Base-by-base conservation (phyloP, 2,888 invertebrate genomes). In the Ornithoptera alexandrae region DNA sequence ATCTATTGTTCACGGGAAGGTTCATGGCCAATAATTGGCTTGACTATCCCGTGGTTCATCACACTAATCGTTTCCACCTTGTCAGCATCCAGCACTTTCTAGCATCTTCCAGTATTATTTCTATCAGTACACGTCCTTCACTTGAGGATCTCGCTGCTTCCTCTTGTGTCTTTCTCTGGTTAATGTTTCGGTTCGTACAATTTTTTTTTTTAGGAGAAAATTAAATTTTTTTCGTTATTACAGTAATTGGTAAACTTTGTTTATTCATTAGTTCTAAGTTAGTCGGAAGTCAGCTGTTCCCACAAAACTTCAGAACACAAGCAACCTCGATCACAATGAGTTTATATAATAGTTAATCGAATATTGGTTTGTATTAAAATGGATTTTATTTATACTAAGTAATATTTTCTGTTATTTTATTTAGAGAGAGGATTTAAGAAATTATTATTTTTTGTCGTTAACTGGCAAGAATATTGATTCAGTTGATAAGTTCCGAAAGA, bases 211-310 rank as follows among this genome's bases (percentile, higher is more conserved):
- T 30, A 30, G n/a, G n/a, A 22, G n/a, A 24, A 58, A 57, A 20
- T 57, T 57, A 2, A 6, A n/a, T 20, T 57, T 57, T 3, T 22
- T 20, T 20, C 4, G 18, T 20, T n/a, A 20, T 10, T 10, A 22
- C n/a, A 10, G 15, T 57, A 20, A 57, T 57, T n/a, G 20, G 10
- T 10, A n/a, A 53, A 57, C 57, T 57, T n/a, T 57, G 57, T 57
- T 57, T 20, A 57, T n/a, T 69, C 30, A 61, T 58, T 62, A 62
- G 42, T 62, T 66, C 66, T 57, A 22, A 66, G 46, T 62, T 36
- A 62, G 24, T 20, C 66, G 66, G 58, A 62, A 57, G 66, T 59
- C 59, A 69, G 69, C 65, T 66, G 70, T 62, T 66, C 20, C 66
- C 50, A 53, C 61, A 15, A 53, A 70, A 66, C 66, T 70, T 62